Evolutionary conservation across 2,888 invertebrate genomes (phyloP), one percentile per base, ranked within the genome.

Genomic region (Branchellion lobata): DNA sequence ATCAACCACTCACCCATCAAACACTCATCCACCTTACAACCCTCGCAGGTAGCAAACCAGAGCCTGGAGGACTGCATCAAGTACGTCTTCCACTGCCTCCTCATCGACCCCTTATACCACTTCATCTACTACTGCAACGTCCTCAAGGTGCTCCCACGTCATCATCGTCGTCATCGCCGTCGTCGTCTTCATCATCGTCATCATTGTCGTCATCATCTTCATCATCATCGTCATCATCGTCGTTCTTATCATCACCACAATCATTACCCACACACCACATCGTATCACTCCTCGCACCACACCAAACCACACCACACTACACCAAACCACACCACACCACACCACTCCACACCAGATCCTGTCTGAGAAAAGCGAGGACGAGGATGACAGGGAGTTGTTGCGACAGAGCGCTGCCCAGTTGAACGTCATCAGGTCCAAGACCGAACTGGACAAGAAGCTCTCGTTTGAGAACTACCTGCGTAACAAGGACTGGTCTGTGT

Each of bases 51-150:
- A 2, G 21, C 24, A 29, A 95, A 96, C 0, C 95, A 94, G 88
- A 95, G 95, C 14, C 95, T 97, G 89, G 92, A 92, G 1, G 92
- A 96, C 85, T 95, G 96, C 40, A 93, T 96, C 79, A 95, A 95
- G 89, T 97, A 96, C 90, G 95, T 95, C 89, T 90, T 98, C 86
- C 97, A 97, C 74, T 93, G 94, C 87, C 89, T 97, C 84, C 90
- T 97, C 79, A 90, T 95, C 85, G 93, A 93, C 81, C 96, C 97
- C 29, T 92, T 97, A 61, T 93, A 93, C 87, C 97, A 97, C 89
- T 94, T 94, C 87, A 93, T 95, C 88, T 92, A 95, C 74, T 96
- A 96, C 82, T 93, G 96, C 89, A 94, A 94, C 87, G 95, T 94
- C 87, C 93, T 96, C 84, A 92, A 93, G 88, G 92, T 91, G 85